phyloP scores from a whole-genome alignment of 1,140 invertebrate species.

The Neodiprion lecontei region DNA sequence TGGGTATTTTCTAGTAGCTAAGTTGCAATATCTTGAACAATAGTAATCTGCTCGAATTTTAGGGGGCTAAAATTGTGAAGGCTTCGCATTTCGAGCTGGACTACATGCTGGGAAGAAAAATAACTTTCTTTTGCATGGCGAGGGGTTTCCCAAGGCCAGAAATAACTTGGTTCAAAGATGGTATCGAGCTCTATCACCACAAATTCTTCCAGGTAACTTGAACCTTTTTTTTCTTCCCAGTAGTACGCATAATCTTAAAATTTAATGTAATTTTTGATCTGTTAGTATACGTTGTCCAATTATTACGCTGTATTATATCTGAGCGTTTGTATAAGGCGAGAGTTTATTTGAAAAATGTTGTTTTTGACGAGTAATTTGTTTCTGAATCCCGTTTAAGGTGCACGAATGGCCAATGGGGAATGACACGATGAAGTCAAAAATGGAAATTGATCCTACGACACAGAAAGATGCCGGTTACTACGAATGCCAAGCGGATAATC shows the following conservation, averaged over 20 bases:
- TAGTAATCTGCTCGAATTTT: constrained; percentile 31
- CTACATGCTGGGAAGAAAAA: constrained; percentile 91
- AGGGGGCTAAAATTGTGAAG: constrained; percentile 91
- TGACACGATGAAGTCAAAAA: constrained; percentile 87
- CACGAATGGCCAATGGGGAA: constrained; percentile 84
- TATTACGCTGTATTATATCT: not conserved
- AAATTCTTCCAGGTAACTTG: constrained; percentile 81
- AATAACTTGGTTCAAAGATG: constrained; percentile 93
- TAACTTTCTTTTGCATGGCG: constrained; percentile 89
- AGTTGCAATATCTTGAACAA: not conserved
- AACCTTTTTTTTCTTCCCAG: constrained; percentile 13
- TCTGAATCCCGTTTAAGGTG: constrained; percentile 65
- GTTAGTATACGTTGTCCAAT: not conserved
- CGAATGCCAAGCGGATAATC: constrained; percentile 79
- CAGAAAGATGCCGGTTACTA: constrained; percentile 82
- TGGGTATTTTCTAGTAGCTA: constrained; percentile 55
- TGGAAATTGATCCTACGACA: constrained; percentile 91
- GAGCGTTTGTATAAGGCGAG: not conserved
- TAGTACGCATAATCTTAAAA: not conserved
- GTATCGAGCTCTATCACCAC: constrained; percentile 87
- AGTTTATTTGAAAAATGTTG: constrained; percentile 43
- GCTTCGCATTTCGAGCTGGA: constrained; percentile 92
- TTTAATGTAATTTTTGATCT: constrained; percentile 8
- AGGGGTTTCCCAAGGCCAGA: constrained; percentile 83
- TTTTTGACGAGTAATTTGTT: no score